Conservation (phyloP, 2,888 invertebrate species). For the Trichopoda pennipes region DNA sequence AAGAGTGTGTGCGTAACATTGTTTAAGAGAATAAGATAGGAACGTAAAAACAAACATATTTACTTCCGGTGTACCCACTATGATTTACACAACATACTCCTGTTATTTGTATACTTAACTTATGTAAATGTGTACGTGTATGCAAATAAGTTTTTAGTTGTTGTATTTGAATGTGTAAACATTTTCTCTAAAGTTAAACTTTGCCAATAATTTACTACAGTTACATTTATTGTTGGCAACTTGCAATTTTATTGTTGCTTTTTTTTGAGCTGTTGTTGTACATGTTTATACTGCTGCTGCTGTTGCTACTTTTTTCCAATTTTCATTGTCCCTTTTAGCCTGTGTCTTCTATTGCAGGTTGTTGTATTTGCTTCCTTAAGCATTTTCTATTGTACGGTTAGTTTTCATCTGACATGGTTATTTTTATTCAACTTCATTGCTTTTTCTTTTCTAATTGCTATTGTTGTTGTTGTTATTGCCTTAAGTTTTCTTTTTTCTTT, state of each 20-base stretch:
- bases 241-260: constrained; percentile 49
- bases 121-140: constrained; percentile 18
- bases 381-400: constrained; percentile 64
- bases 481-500: not conserved
- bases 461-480: too few relatives aligned
- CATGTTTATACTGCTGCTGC: constrained; percentile 31
- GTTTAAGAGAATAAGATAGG: not conserved
- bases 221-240: constrained; percentile 60
- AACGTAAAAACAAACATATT: constrained; percentile 47
- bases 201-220: constrained; percentile 66
- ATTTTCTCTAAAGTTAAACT: constrained; percentile 62
- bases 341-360: constrained; percentile 12
- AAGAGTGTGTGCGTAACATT: not conserved
- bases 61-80: constrained; percentile 59
- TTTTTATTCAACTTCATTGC: constrained; percentile 39
- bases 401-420: constrained; percentile 29
- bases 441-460: constrained; percentile 9
- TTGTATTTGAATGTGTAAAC: constrained; percentile 36
- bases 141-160: constrained; percentile 48
- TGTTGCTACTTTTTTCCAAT: constrained; percentile 34
- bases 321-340: constrained; percentile 14
- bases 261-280: constrained; percentile 59
- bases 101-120: constrained; percentile 17
- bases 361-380: constrained; percentile 55
- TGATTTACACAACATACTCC: constrained; percentile 25